Evolutionary conservation across 2,797 vertebrate species (phyloP).

Genomic region (Helicolenus hilgendorfi): DNA sequence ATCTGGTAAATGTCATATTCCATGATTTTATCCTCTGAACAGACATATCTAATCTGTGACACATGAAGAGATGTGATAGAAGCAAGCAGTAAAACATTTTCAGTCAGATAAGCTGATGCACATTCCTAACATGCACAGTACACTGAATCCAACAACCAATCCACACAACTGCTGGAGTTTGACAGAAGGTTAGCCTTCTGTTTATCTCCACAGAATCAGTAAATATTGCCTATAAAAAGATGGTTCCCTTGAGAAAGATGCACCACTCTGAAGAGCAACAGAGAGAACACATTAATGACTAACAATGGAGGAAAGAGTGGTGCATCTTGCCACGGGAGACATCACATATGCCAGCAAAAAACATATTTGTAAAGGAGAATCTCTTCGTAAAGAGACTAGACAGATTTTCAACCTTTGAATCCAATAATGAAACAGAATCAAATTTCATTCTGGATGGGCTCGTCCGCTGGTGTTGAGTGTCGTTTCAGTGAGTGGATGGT

Average conservation of each 20-base stretch:
- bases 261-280: background rate
- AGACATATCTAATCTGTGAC: background rate
- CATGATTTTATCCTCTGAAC: background rate
- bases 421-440: background rate
- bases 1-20: background rate
- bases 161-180: background rate
- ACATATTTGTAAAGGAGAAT: background rate
- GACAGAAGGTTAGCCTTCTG: background rate
- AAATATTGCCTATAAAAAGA: slow-evolving; percentile 14
- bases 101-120: background rate
- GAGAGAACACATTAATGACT: background rate
- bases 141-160: background rate
- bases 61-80: background rate
- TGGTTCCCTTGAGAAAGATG: slow-evolving; percentile 1
- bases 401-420: background rate
- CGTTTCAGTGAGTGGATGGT: background rate
- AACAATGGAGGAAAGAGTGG: background rate
- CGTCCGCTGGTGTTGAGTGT: background rate
- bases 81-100: background rate
- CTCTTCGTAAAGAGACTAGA: background rate
- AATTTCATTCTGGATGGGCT: background rate
- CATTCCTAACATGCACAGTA: too few species aligned
- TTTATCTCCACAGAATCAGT: slow-evolving; percentile 1
- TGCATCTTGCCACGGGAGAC: background rate
- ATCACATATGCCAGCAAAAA: background rate